phyloP scores from a whole-genome alignment of 1,140 invertebrate genomes.

The Melanaphis sacchari region DNA sequence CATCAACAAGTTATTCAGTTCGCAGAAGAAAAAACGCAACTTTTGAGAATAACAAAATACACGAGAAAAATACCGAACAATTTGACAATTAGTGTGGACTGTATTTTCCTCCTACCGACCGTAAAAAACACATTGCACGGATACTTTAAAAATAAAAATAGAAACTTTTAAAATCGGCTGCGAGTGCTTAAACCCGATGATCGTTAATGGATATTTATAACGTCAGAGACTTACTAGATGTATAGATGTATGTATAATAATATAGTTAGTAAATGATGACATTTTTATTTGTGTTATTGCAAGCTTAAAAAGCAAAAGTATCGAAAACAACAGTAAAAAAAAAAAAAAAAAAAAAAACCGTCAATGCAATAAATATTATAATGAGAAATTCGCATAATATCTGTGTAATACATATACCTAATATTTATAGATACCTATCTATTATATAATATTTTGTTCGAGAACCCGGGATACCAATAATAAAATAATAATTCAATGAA shows the following conservation, averaged over 20 bases:
- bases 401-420: neutral
- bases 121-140: neutral
- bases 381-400: neutral
- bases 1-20: neutral
- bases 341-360: neutral
- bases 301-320: neutral
- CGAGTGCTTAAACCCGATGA: neutral
- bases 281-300: neutral
- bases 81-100: neutral
- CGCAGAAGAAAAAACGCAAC: neutral
- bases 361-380: neutral
- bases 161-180: neutral
- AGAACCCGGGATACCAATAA: neutral
- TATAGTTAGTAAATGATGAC: neutral
- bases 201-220: neutral
- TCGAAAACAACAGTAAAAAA: neutral
- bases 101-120: neutral
- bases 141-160: conserved; percentile 17
- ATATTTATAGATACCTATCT: neutral
- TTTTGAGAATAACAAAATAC: neutral
- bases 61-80: neutral
- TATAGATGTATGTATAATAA: too few species aligned
- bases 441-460: neutral
- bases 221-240: neutral
- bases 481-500: neutral